Evolutionary conservation across 2,888 invertebrate species (phyloP).

Genomic region (Drosophila phalerata): DNA sequence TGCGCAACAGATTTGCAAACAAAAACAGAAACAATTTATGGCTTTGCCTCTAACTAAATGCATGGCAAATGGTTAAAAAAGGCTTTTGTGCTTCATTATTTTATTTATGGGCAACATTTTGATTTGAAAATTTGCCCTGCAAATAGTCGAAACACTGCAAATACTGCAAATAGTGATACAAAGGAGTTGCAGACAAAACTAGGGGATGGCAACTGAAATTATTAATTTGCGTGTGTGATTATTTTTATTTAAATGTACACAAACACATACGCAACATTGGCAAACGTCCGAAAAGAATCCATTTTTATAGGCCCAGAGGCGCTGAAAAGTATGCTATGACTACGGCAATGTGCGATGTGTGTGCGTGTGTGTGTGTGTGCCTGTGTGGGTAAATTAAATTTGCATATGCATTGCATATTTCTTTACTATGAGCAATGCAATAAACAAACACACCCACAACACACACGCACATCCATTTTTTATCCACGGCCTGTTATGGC

Average conservation of each 20-base stretch:
- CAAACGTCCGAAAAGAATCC: slow-evolving; percentile 30
- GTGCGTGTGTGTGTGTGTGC: slow-evolving; percentile 11
- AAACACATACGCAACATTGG: slow-evolving; percentile 18
- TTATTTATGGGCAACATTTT: slow-evolving; percentile 71
- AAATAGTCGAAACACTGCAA: slow-evolving; percentile 19
- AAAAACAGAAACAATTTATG: slow-evolving; percentile 55
- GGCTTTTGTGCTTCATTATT: slow-evolving; percentile 48
- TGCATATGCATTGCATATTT: slow-evolving; percentile 71
- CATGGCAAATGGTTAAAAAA: slow-evolving; percentile 26
- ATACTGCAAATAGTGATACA: slow-evolving; percentile 33
- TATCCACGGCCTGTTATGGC: slow-evolving; percentile 14
- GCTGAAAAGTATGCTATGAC: slow-evolving; percentile 70
- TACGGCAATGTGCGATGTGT: slow-evolving; percentile 22
- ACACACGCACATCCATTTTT: slow-evolving; percentile 31
- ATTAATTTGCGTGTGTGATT: slow-evolving; percentile 83
- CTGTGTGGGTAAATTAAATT: slow-evolving; percentile 69
- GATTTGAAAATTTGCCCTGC: slow-evolving; percentile 47
- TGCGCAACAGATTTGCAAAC: slow-evolving; percentile 69
- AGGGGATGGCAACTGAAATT: slow-evolving; percentile 64
- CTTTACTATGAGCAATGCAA: slow-evolving; percentile 60
- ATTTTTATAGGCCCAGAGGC: slow-evolving; percentile 66
- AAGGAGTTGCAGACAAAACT: slow-evolving; percentile 3
- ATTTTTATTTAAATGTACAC: slow-evolving; percentile 74
- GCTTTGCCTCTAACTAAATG: slow-evolving; percentile 42
- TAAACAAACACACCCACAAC: slow-evolving; percentile 49